Evolutionary conservation across 1,140 invertebrate species (phyloP).

Genomic region (Paralvinella palmiformis): DNA sequence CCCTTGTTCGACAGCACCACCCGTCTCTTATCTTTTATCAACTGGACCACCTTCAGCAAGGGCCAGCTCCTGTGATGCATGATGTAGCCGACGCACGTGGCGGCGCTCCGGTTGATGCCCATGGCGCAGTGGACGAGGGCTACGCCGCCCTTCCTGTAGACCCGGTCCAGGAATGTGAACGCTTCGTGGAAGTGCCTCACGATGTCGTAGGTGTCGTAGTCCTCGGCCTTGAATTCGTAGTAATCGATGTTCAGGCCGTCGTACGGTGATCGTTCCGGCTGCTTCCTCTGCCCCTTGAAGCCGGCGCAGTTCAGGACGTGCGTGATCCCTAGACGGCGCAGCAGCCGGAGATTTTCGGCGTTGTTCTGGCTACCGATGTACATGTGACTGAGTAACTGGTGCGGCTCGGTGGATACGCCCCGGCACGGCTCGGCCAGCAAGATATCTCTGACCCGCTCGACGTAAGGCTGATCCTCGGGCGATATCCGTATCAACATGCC

Average conservation of each 20-base stretch:
- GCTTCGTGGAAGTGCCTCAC: slow-evolving; percentile 14
- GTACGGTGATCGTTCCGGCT: slow-evolving; percentile 15
- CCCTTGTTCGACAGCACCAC: slow-evolving; percentile 12
- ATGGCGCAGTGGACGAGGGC: slow-evolving; percentile 21
- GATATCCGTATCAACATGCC: no score
- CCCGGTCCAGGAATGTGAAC: slow-evolving; percentile 17
- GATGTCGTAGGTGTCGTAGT: slow-evolving; percentile 20
- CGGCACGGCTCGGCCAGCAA: slow-evolving; percentile 11
- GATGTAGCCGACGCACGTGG: slow-evolving; percentile 18
- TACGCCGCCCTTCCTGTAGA: slow-evolving; percentile 6
- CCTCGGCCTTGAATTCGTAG: slow-evolving; percentile 19
- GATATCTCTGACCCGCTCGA: slow-evolving; percentile 13
- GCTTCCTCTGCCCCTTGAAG: slow-evolving; percentile 14
- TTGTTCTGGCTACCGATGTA: slow-evolving; percentile 19
- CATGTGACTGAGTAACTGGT: slow-evolving; percentile 7
- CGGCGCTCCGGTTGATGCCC: slow-evolving; percentile 21
- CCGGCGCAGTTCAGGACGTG: slow-evolving; percentile 22
- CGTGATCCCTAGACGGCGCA: slow-evolving; percentile 11
- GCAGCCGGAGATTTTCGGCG: slow-evolving; percentile 13
- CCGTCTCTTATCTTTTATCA: slow-evolving; percentile 15
- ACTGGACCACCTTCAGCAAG: slow-evolving; percentile 6
- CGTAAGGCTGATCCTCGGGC: slow-evolving; percentile 13
- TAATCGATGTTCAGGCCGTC: slow-evolving; percentile 18
- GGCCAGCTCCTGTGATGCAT: slow-evolving; percentile 8
- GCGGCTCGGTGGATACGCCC: slow-evolving; percentile 10